phyloP scores from a whole-genome alignment of 2,113 vertebrate species.

The Collichthys lucidus region DNA sequence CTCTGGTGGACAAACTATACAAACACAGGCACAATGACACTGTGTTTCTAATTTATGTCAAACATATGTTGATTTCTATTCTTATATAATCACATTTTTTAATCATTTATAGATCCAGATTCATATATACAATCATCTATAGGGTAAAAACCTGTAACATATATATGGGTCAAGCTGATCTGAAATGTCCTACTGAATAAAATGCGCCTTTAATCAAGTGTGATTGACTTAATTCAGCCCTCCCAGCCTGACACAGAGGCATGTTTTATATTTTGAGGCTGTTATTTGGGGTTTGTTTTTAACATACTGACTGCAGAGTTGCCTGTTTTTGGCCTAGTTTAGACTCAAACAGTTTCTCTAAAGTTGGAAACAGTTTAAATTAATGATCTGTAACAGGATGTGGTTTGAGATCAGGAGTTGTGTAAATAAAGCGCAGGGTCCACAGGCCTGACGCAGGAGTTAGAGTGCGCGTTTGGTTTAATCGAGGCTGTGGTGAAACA shows the following conservation, averaged over 20 bases:
- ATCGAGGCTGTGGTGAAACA: not conserved
- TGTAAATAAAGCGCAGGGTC: slow-evolving; percentile 10
- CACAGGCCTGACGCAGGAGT: slow-evolving; percentile 5
- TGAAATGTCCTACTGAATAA: not conserved
- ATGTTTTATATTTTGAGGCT: not conserved
- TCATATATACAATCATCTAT: not conserved
- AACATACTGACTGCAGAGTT: not conserved
- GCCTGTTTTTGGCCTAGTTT: no score
- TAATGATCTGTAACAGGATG: not conserved
- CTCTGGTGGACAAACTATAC: slow-evolving; percentile 18
- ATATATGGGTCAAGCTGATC: not conserved
- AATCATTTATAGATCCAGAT: no score
- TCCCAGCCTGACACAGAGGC: not conserved
- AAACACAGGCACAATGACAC: not conserved
- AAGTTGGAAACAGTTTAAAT: not conserved
- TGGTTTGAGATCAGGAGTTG: not conserved
- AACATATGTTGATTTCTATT: not conserved
- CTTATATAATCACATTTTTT: no score
- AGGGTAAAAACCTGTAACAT: not conserved
- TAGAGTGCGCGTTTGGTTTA: not conserved
- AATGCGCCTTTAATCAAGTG: not conserved
- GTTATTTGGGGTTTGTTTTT: not conserved
- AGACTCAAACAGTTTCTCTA: no score
- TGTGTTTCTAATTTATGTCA: not conserved
- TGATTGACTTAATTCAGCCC: not conserved